Evolutionary conservation across 2,113 vertebrate species (phyloP), one percentile per base, ranked within the genome.

Genomic region (Percopsis transmontana): DNA sequence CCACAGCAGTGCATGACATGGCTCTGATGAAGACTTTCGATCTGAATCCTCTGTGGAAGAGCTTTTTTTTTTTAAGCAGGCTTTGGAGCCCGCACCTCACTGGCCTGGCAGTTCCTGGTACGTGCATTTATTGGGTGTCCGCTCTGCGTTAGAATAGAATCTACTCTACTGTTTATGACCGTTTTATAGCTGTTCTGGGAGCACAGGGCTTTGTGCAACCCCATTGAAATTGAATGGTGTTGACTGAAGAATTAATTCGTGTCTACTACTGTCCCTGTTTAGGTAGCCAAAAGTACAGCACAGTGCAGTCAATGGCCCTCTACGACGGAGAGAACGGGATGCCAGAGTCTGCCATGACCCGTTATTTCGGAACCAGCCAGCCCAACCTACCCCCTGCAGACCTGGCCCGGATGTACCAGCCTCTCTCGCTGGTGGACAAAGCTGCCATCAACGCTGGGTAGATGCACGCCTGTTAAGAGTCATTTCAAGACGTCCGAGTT

Each of bases 311-410:
- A 27, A 96, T 98, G 96, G 96, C 92, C 5, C 82, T 66, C 15
- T 99, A 97, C 2, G 95, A 99, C 85, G 95, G 96, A 1, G 39
- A 92, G 75, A 98, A 88, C 1, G 96, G 97, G 33, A 94, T 93
- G 0, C 96, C 94, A 0, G 88, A 87, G 1, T 92, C 94, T 3
- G 92, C 97, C 67, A 96, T 96, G 1, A 88, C 94, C 38, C 88
- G 95, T 0, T 98, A 96, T 96, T 98, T 97, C 81, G 93, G 93
- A 6, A 94, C 92, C 59, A 93, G 91, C 59, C 93, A 93, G 23
- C 90, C 91, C 42, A 94, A 77, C 16, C 77, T 92, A 2, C 88
- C 93, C 0, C 91, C 94, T 0, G 90, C 89, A 21, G 91, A 88
- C 1, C 89, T 99, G 13, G 92, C 93, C 1, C 95, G 97, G 73